Base-by-base conservation (phyloP, 2,797 vertebrate species). In the Cephalopachus bancanus region DNA sequence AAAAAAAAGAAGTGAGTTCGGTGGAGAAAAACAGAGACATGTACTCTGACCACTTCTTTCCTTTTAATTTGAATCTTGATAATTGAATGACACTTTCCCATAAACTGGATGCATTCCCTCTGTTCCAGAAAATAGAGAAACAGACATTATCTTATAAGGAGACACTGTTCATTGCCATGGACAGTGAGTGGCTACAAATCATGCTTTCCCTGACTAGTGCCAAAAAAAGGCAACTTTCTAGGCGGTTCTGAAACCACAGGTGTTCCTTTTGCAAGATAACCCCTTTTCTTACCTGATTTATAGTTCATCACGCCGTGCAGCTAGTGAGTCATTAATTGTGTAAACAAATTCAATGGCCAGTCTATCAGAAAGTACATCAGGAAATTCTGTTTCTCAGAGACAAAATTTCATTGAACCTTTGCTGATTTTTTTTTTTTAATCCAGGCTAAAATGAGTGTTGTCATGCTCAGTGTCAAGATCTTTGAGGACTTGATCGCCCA, bases 321-420 rank as follows among this genome's bases (percentile, higher is more conserved):
- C 44, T 84, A 80, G 17, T 44, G 26, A 57, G 26, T 81, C 28
- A 57, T 30, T 28, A 28, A 17, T 79, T 65, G n/a, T 86, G 30
- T 65, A 97, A 94, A 75, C 51, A 79, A 89, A 79, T n/a, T 30
- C 53, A 75, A 89, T 37, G 62, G 5, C 62, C 44, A 72, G 16
- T 72, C 53, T 78, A 67, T 86, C 28, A 93, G 51, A 16, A 3
- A 75, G 8, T 20, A 74, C 5, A 79, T 76, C 30, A 72, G 55
- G 33, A 94, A 92, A 33, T 49, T 85, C 16, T 8, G 26, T 86
- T 94, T 55, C 59, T 94, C 59, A 86, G 86, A 95, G 57, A 96
- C 20, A 83, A 44, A 59, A 80, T 69, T 72, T 76, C 75, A 74
- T 6, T 55, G 24, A 53, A 78, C 44, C 51, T 95, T 81, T 93